Evolutionary conservation across 2,888 invertebrate species (phyloP).

Genomic region (Hedychridium roseum): DNA sequence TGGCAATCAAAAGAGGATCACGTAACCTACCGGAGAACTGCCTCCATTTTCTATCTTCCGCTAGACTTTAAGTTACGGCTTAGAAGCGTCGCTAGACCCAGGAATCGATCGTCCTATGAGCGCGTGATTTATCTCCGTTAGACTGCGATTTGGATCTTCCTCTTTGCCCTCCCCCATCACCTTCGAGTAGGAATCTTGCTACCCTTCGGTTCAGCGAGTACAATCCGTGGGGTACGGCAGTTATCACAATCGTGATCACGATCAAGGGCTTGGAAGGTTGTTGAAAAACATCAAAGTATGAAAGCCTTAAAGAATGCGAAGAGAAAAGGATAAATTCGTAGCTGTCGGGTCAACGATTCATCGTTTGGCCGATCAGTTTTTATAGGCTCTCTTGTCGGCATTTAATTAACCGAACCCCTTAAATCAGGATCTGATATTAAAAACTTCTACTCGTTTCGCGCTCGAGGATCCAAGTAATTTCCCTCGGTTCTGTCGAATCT

Average conservation of each 20-base stretch:
- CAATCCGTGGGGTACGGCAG: too few species aligned
- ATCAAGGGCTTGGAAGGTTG: too few species aligned
- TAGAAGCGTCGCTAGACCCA: slow-evolving; percentile 27
- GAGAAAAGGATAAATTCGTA: too few species aligned
- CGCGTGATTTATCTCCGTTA: slow-evolving; percentile 30
- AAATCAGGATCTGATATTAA: slow-evolving; percentile 52
- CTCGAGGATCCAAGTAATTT: slow-evolving; percentile 24
- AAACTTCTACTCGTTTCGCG: slow-evolving; percentile 37
- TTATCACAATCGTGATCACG: too few species aligned
- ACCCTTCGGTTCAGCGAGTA: too few species aligned
- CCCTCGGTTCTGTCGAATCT: slow-evolving; percentile 3
- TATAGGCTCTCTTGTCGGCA: slow-evolving; percentile 37
- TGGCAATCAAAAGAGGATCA: slow-evolving; percentile 52
- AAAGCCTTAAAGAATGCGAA: background rate
- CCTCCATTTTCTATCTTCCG: slow-evolving; percentile 8
- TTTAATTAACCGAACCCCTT: slow-evolving; percentile 51
- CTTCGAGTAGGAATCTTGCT: background rate
- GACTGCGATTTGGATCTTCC: background rate
- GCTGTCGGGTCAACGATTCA: too few species aligned
- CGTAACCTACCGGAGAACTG: slow-evolving; percentile 25
- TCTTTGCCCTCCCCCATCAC: slow-evolving; percentile 7
- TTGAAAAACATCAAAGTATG: background rate
- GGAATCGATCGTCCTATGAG: slow-evolving; percentile 32
- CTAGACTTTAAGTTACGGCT: slow-evolving; percentile 42
- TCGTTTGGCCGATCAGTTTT: too few species aligned